A percentile compares a stretch with the other conserved stretches of the same genome.
Conservation (phyloP, 2,888 invertebrate species). For the Elegia similella region DNA sequence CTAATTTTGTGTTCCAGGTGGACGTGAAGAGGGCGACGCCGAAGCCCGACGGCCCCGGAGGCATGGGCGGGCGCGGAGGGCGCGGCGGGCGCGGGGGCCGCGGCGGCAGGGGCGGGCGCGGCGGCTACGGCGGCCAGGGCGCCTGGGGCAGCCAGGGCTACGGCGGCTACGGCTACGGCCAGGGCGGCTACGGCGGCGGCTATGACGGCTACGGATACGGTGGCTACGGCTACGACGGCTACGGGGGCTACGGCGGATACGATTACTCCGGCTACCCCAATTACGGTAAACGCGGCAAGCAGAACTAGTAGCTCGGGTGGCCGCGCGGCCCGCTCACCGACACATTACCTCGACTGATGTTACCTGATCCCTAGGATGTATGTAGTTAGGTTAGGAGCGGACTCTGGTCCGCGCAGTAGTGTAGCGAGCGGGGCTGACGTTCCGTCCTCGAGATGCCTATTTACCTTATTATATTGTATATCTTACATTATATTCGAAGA, state of each 20-base stretch:
- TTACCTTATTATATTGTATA: constrained; percentile 64
- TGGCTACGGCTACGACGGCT: constrained; percentile 88
- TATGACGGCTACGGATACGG: constrained; percentile 89
- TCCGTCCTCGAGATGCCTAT: constrained; percentile 77
- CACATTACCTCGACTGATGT: constrained; percentile 82
- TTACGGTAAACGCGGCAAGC: constrained; percentile 87
- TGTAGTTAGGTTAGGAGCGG: constrained; percentile 64
- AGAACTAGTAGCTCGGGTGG: constrained; percentile 67
- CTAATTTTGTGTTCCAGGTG: constrained; percentile 75
- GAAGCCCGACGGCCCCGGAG: constrained; percentile 89
- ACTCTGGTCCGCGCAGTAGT: constrained; percentile 36
- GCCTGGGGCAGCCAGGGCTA: constrained; percentile 85
- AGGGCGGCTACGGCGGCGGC: constrained; percentile 86
- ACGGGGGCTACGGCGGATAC: constrained; percentile 90
- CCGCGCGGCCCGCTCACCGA: constrained; percentile 71
- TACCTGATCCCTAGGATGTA: constrained; percentile 78
- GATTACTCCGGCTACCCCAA: constrained; percentile 91
- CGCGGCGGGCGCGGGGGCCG: constrained; percentile 86
- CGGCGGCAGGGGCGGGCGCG: constrained; percentile 87
- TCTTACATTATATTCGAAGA: constrained; percentile 58
- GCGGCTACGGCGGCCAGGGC: constrained; percentile 84
- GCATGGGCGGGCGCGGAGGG: constrained; percentile 84
- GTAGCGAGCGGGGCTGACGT: constrained; percentile 66
- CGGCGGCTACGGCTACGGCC: constrained; percentile 86
- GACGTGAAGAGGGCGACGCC: constrained; percentile 98